phyloP scores from a whole-genome alignment of 2,888 invertebrate species.

The Orchesellides sinensis region DNA sequence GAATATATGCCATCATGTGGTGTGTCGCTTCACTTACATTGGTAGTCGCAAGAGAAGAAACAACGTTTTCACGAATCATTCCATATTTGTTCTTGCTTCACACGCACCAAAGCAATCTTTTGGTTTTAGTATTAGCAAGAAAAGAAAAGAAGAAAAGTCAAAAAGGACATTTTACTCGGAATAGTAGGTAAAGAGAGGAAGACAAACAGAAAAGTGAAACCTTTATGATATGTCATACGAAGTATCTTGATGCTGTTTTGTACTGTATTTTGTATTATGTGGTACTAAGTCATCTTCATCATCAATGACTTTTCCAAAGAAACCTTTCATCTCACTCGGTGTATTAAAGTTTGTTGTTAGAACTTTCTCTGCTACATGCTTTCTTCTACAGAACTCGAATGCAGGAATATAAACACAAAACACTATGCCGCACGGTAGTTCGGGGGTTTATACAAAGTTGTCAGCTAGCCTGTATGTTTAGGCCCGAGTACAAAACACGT shows the following conservation, averaged over 20 bases:
- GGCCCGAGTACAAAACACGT: too few relatives aligned
- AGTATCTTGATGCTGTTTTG: conserved; percentile 43
- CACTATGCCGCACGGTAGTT: too few relatives aligned
- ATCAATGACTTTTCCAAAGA: conserved; percentile 51
- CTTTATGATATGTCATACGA: conserved; percentile 60
- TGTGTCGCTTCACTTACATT: too few relatives aligned
- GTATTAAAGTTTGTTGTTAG: too few relatives aligned
- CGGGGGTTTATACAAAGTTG: too few relatives aligned
- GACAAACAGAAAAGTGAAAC: conserved; percentile 55
- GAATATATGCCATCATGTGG: conserved; percentile 4
- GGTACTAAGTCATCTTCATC: conserved; percentile 51
- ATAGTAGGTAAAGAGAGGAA: neutral
- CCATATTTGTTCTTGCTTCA: conserved; percentile 39
- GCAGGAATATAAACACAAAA: too few relatives aligned
- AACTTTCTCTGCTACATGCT: too few relatives aligned
- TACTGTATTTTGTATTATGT: conserved; percentile 60
- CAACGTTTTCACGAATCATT: conserved; percentile 20
- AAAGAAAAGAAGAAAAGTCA: conserved; percentile 1
- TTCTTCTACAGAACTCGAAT: too few relatives aligned
- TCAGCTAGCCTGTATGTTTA: too few relatives aligned
- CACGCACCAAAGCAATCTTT: conserved; percentile 52
- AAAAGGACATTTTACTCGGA: conserved; percentile 1
- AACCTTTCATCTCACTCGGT: too few relatives aligned
- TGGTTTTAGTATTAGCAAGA: conserved; percentile 26
- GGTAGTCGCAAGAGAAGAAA: too few relatives aligned